Percentiles rank a stretch among this genome's conserved stretches.
phyloP scores from a whole-genome alignment of 2,797 vertebrate species.

The Siniperca scherzeri region DNA sequence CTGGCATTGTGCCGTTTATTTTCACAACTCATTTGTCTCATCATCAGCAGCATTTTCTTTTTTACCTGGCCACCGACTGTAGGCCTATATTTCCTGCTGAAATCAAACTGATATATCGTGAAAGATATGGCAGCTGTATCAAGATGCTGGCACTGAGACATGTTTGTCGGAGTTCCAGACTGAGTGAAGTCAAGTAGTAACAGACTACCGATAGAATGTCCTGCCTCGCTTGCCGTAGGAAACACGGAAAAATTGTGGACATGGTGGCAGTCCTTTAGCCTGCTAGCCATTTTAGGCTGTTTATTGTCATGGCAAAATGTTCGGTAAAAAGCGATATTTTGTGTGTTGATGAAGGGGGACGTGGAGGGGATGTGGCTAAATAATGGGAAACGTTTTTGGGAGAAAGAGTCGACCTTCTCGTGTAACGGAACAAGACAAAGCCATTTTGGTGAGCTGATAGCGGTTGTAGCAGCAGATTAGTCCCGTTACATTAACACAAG shows the following conservation, averaged over 20 bases:
- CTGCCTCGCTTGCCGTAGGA: slow-evolving; percentile 66
- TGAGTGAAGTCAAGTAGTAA: background rate
- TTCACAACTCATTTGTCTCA: background rate
- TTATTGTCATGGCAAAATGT: slow-evolving; percentile 37
- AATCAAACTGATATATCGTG: too few species aligned
- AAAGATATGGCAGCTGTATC: background rate
- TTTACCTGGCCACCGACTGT: background rate
- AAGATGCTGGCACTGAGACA: background rate
- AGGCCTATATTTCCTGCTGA: background rate
- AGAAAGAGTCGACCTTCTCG: slow-evolving; percentile 90
- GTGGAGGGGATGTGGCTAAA: slow-evolving; percentile 83
- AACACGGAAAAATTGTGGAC: slow-evolving; percentile 29
- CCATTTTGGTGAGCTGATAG: slow-evolving; percentile 89
- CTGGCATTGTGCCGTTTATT: too few species aligned
- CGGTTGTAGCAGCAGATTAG: slow-evolving; percentile 50
- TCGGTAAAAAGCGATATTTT: slow-evolving; percentile 10
- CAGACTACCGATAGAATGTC: background rate
- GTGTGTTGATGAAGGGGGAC: slow-evolving; percentile 46
- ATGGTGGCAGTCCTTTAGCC: slow-evolving; percentile 48
- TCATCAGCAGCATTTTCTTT: background rate
- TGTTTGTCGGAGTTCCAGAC: background rate
- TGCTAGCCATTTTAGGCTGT: slow-evolving; percentile 48
- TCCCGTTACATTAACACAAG: background rate
- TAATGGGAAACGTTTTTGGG: slow-evolving; percentile 94
- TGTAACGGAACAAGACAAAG: slow-evolving; percentile 93